These are phyloP conservation scores for Nautilus pompilius DNA, from an alignment of 1,140 invertebrate genomes.

Conservation along the genomic window DNA sequence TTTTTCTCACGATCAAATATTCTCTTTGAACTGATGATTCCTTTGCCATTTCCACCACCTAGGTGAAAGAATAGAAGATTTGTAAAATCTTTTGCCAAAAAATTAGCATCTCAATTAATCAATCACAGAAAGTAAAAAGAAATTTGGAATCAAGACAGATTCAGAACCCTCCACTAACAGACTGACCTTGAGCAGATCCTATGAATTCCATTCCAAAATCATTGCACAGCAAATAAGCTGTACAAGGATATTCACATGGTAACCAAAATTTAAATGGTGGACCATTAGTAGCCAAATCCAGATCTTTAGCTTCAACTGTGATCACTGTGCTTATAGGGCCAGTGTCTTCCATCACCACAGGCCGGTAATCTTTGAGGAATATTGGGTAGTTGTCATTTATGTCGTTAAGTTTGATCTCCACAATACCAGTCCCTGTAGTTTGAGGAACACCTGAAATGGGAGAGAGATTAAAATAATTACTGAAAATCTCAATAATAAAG, in stretches of 20 bases:
- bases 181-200: too few relatives aligned
- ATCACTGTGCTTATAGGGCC: conserved; percentile 73
- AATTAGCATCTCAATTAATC: neutral
- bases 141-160: too few relatives aligned
- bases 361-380: conserved; percentile 87
- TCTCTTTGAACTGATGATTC: conserved; percentile 24
- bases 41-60: conserved; percentile 35
- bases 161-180: too few relatives aligned
- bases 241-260: conserved; percentile 17
- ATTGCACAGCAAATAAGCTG: conserved; percentile 8
- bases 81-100: neutral
- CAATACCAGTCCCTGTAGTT: conserved; percentile 90
- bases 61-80: conserved; percentile 2
- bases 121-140: neutral
- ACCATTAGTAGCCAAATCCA: conserved; percentile 65
- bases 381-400: conserved; percentile 92
- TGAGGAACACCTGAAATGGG: conserved; percentile 64
- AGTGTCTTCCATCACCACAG: conserved; percentile 86
- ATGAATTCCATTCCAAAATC: conserved; percentile 34
- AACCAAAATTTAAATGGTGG: conserved; percentile 91
- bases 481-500: neutral
- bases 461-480: neutral
- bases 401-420: conserved; percentile 92
- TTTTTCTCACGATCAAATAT: conserved; percentile 91
- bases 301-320: conserved; percentile 88